A percentile compares a stretch with the other conserved stretches of the same genome.
phyloP scores from a whole-genome alignment of 2,797 vertebrate genomes.

The Dendrocincla fuliginosa region DNA sequence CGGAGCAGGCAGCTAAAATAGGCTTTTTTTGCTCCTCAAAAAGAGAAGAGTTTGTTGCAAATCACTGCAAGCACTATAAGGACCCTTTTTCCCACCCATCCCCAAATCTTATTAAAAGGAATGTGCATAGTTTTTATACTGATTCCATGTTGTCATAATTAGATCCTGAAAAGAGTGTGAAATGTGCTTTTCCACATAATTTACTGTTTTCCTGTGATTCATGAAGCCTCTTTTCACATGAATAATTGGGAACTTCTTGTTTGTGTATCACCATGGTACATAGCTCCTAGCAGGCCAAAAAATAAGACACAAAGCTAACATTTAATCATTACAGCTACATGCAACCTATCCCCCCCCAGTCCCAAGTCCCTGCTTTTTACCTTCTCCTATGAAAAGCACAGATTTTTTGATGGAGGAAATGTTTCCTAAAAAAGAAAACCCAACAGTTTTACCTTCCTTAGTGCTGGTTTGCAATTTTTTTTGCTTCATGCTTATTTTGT shows the following conservation, averaged over 20 bases:
- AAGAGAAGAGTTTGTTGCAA: neutral
- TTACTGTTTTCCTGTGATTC: slow-evolving; percentile 31
- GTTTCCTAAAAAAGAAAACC: neutral
- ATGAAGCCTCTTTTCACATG: slow-evolving; percentile 27
- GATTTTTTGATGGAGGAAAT: slow-evolving; percentile 38
- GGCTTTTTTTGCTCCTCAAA: slow-evolving; percentile 37
- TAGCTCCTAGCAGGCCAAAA: slow-evolving; percentile 22
- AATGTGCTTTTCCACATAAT: slow-evolving; percentile 29
- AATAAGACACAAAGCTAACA: slow-evolving; percentile 30
- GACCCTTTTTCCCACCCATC: neutral
- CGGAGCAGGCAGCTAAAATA: neutral
- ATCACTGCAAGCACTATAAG: neutral
- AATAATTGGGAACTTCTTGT: slow-evolving; percentile 57
- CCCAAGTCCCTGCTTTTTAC: neutral
- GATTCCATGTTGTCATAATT: neutral
- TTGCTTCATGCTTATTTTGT: slow-evolving; percentile 22
- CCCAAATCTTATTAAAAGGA: neutral
- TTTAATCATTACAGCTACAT: slow-evolving; percentile 47
- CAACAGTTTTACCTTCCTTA: neutral
- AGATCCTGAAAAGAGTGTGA: neutral
- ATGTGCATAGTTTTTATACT: neutral
- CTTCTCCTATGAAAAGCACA: neutral
- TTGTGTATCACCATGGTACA: slow-evolving; percentile 52
- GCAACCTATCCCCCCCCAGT: neutral
- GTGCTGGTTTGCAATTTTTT: slow-evolving; percentile 9